Percentiles rank a stretch among this genome's conserved stretches.
Evolutionary conservation across 2,113 vertebrate genomes (phyloP).

Genomic region (Cavia aperea): DNA sequence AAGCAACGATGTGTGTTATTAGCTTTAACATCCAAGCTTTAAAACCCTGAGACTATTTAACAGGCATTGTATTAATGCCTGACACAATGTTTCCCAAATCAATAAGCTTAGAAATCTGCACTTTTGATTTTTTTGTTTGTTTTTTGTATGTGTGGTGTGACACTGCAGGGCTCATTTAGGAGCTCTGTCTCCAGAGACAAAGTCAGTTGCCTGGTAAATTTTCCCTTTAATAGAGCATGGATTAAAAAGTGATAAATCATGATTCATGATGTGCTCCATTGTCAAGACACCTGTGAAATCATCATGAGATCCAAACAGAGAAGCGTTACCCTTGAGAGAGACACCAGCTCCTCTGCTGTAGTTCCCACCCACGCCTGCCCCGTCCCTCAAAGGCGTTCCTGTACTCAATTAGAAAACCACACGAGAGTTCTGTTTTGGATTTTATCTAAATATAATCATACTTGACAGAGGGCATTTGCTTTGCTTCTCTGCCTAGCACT

Average conservation of each 20-base stretch:
- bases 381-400: neutral
- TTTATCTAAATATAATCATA: neutral
- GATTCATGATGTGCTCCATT: neutral
- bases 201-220: neutral
- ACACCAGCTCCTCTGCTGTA: rapidly evolving
- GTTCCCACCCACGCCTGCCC: rapidly evolving
- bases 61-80: neutral
- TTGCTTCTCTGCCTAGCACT: neutral
- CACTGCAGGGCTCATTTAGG: neutral
- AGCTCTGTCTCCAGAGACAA: neutral
- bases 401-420: neutral
- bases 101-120: neutral
- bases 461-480: neutral
- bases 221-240: neutral
- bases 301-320: neutral
- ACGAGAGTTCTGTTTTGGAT: neutral
- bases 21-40: neutral
- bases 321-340: rapidly evolving
- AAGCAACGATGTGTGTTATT: neutral
- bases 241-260: neutral
- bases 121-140: neutral
- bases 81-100: neutral
- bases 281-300: neutral
- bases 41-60: neutral
- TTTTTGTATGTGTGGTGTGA: neutral